Percentiles rank a stretch among this genome's conserved stretches.
These are phyloP conservation scores for Sinopyrophorus schimmeli DNA, from an alignment of 2,888 invertebrate species.

Conservation along the genomic window DNA sequence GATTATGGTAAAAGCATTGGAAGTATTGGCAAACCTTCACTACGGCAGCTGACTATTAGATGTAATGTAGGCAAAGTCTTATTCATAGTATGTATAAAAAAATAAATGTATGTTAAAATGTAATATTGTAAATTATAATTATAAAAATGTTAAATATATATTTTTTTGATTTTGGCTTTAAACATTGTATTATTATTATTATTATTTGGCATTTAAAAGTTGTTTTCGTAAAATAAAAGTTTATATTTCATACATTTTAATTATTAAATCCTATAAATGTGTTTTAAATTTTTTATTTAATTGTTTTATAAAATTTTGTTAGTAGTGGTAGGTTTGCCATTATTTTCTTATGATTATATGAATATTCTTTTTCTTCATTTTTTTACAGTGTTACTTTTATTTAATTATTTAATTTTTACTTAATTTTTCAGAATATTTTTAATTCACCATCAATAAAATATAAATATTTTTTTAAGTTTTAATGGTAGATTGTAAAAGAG, in stretches of 20 bases:
- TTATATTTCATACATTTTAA: no score
- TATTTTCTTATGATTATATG: conserved; percentile 45
- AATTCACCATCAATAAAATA: no score
- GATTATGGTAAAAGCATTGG: conserved; percentile 30
- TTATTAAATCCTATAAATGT: conserved; percentile 2
- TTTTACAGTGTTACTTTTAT: conserved; percentile 7
- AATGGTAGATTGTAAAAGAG: no score
- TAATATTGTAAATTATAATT: conserved; percentile 15
- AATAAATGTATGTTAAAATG: conserved; percentile 16
- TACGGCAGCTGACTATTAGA: conserved; percentile 50
- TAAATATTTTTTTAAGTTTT: no score
- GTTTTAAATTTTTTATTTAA: conserved; percentile 28
- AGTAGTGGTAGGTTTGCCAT: conserved; percentile 53
- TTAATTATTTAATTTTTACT: no score
- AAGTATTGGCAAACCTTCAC: conserved; percentile 61
- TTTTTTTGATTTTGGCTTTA: conserved; percentile 6
- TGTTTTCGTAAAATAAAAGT: conserved; percentile 34
- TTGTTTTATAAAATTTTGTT: conserved; percentile 37
- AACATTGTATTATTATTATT: conserved; percentile 12
- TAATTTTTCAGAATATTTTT: no score
- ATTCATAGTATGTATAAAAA: conserved; percentile 10
- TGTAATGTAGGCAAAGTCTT: conserved; percentile 12
- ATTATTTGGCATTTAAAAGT: conserved; percentile 22
- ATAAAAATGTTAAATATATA: conserved; percentile 15
- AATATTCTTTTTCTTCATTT: conserved; percentile 5